These are phyloP conservation scores for Pandion haliaetus DNA, from an alignment of 2,113 vertebrate genomes.

Conservation along the genomic window DNA sequence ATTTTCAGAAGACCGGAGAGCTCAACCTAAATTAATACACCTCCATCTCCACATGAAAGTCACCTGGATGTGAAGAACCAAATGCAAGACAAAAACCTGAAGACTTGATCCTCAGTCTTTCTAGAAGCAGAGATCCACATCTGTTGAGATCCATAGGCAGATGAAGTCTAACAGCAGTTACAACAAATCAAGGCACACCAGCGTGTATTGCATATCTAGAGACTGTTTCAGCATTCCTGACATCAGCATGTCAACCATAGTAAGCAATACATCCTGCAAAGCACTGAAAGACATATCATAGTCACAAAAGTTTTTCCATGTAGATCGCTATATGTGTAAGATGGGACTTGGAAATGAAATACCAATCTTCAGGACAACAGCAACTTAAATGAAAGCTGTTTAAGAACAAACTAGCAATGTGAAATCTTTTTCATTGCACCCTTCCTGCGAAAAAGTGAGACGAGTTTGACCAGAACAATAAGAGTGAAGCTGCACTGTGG, in stretches of 20 bases:
- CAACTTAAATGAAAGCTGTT: neutral
- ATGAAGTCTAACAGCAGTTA: neutral
- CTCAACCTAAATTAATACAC: neutral
- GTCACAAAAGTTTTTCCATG: neutral
- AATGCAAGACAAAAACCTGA: neutral
- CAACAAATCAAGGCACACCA: neutral
- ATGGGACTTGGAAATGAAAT: neutral
- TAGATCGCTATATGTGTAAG: accelerated
- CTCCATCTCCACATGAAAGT: neutral
- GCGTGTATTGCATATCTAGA: accelerated
- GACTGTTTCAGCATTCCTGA: neutral
- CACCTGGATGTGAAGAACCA: neutral
- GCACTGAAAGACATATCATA: neutral
- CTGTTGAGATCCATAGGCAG: neutral
- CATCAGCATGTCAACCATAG: accelerated
- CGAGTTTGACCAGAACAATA: neutral
- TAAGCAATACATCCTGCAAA: neutral
- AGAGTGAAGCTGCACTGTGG: neutral
- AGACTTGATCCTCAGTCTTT: neutral
- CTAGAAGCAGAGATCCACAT: neutral
- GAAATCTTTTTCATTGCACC: neutral
- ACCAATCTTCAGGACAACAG: neutral
- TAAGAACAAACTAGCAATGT: neutral
- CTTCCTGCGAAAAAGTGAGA: neutral
- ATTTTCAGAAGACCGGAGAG: neutral